Evolutionary conservation across 1,140 invertebrate genomes (phyloP).

Genomic region (Caenorhabditis tropicalis): DNA sequence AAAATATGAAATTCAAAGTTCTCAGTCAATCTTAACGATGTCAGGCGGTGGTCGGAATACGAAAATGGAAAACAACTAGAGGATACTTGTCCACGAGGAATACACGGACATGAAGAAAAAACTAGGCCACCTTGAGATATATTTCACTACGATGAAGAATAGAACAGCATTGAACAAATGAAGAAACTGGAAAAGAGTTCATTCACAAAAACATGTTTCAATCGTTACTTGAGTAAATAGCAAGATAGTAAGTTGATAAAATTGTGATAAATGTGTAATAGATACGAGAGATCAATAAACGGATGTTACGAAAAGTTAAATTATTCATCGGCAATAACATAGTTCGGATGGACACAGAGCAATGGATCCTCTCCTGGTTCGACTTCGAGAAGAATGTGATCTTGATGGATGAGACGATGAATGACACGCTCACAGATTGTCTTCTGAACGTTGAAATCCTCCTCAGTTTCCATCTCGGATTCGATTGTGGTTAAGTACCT

Average conservation of each 20-base stretch:
- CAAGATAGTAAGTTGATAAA: constrained; percentile 20
- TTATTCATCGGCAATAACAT: constrained; percentile 79
- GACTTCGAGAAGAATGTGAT: constrained; percentile 65
- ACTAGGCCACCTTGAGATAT: background rate
- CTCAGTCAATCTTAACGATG: too few species aligned
- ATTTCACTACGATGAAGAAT: background rate
- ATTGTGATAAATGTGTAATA: background rate
- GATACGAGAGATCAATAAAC: background rate
- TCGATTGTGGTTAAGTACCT: constrained; percentile 86
- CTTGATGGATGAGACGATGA: constrained; percentile 87
- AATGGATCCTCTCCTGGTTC: constrained; percentile 76
- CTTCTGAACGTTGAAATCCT: constrained; percentile 88
- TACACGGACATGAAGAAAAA: background rate
- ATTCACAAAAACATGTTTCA: background rate
- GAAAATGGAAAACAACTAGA: background rate
- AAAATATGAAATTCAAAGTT: too few species aligned
- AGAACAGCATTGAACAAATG: background rate
- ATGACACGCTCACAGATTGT: constrained; percentile 92
- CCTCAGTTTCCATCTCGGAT: constrained; percentile 86
- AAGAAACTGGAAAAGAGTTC: background rate
- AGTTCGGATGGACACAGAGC: constrained; percentile 93
- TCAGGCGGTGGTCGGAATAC: background rate
- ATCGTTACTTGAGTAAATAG: background rate
- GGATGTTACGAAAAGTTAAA: background rate
- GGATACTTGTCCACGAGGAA: background rate